Percentiles rank a stretch among this genome's conserved stretches.
Conservation (phyloP, 2,113 vertebrate genomes). For the Corapipo altera region DNA sequence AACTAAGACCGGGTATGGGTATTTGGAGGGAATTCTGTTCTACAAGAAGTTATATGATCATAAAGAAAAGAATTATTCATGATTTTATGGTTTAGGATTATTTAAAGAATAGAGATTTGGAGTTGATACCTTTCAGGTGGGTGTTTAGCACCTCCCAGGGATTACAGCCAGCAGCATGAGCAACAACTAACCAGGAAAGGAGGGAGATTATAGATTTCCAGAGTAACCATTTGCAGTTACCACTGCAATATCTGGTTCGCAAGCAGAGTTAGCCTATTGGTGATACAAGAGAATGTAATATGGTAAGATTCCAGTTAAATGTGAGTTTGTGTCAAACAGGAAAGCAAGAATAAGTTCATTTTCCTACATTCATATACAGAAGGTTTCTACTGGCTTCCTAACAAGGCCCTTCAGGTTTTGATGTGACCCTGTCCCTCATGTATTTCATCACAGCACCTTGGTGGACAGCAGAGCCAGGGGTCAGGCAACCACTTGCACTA, state of each 20-base stretch:
- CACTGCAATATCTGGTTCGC: constrained; percentile 26
- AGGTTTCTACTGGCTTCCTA: not conserved
- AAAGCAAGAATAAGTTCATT: not conserved
- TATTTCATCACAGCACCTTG: not conserved
- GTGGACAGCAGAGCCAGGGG: not conserved
- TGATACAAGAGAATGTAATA: not conserved
- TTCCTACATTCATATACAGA: not conserved
- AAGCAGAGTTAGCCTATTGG: not conserved
- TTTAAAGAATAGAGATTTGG: not conserved
- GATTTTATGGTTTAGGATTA: not conserved
- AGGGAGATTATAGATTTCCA: constrained; percentile 31
- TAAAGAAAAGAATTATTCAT: not conserved
- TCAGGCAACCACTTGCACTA: not conserved
- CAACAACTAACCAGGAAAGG: not conserved
- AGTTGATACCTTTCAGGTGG: not conserved
- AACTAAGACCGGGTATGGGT: not conserved
- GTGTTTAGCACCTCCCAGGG: not conserved
- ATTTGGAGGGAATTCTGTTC: not conserved
- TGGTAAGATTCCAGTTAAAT: not conserved
- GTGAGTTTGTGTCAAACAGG: not conserved
- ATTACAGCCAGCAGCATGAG: not conserved
- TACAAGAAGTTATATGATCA: not conserved
- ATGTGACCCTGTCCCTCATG: not conserved
- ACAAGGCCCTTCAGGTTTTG: not conserved
- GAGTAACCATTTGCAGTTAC: constrained; percentile 18